Percentiles rank a stretch among this genome's conserved stretches.
Evolutionary conservation across 2,888 invertebrate species (phyloP).

Genomic region (Drosophila mayaguana): DNA sequence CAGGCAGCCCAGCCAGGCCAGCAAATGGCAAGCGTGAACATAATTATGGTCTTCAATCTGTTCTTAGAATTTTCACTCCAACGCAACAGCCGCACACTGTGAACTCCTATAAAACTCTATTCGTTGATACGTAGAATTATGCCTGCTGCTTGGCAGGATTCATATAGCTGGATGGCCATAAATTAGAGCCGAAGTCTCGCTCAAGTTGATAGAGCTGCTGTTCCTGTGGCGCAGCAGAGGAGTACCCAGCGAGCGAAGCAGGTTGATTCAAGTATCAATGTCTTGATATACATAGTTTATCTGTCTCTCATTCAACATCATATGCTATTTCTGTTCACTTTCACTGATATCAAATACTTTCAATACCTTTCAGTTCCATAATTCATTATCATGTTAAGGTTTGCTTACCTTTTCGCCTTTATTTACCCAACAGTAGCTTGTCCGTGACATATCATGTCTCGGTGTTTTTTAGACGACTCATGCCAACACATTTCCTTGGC

Average conservation of each 20-base stretch:
- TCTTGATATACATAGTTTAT: neutral
- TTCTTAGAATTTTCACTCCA: conserved; percentile 61
- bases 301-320: neutral
- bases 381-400: conserved; percentile 9
- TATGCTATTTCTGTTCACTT: neutral
- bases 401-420: conserved; percentile 27
- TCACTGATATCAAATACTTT: conserved; percentile 1
- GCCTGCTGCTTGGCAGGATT: conserved; percentile 42
- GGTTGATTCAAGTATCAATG: conserved; percentile 11
- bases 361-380: conserved; percentile 3
- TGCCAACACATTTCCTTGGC: conserved; percentile 38
- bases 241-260: neutral
- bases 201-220: conserved; percentile 64
- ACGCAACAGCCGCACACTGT: conserved; percentile 33
- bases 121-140: conserved; percentile 48
- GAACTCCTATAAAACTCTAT: conserved; percentile 17
- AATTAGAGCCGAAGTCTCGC: conserved; percentile 45
- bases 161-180: conserved; percentile 61
- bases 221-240: conserved; percentile 37
- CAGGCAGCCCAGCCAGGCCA: conserved; percentile 20
- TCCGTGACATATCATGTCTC: conserved; percentile 56
- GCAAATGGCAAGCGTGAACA: conserved; percentile 70
- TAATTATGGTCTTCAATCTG: conserved; percentile 76
- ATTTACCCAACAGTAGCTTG: conserved; percentile 53
- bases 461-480: conserved; percentile 48